Evolutionary conservation across 2,797 vertebrate species (phyloP).

Genomic region (Syngnathus acus): DNA sequence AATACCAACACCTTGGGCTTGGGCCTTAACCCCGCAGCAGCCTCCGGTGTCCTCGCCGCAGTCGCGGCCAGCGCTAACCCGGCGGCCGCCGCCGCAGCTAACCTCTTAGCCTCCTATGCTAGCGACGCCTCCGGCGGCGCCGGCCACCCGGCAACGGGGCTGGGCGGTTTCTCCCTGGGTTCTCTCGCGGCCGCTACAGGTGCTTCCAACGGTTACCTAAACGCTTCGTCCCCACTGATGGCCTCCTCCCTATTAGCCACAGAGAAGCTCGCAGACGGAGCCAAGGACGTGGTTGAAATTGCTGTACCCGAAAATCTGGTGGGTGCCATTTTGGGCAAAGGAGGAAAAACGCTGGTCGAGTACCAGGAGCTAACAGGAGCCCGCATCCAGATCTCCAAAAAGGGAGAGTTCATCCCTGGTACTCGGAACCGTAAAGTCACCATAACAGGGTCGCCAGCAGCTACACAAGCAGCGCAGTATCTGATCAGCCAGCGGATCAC

Average conservation of each 20-base stretch:
- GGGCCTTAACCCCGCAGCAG: slow-evolving; percentile 85
- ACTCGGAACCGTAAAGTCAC: slow-evolving; percentile 96
- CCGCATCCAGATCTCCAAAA: slow-evolving; percentile 97
- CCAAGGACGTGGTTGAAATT: slow-evolving; percentile 94
- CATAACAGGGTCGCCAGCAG: slow-evolving; percentile 89
- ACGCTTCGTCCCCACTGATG: slow-evolving; percentile 81
- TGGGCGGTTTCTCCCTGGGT: slow-evolving; percentile 81
- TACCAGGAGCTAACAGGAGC: slow-evolving; percentile 96
- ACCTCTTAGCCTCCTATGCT: slow-evolving; percentile 85
- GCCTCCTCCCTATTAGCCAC: slow-evolving; percentile 84
- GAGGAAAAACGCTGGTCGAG: slow-evolving; percentile 93
- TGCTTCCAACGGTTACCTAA: slow-evolving; percentile 86
- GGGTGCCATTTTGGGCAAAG: slow-evolving; percentile 92
- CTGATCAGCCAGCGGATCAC: slow-evolving; percentile 97
- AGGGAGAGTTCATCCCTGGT: slow-evolving; percentile 94
- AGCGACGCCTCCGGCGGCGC: slow-evolving; percentile 75
- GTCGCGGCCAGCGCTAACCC: slow-evolving; percentile 88
- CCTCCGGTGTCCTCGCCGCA: slow-evolving; percentile 84
- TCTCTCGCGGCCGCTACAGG: slow-evolving; percentile 82
- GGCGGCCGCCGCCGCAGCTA: slow-evolving; percentile 84
- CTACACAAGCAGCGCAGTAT: slow-evolving; percentile 93
- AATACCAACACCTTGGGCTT: slow-evolving; percentile 89
- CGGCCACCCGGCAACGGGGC: slow-evolving; percentile 73
- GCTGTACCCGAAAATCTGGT: slow-evolving; percentile 94
- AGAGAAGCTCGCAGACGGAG: slow-evolving; percentile 85